Percentiles rank a stretch among this genome's conserved stretches.
phyloP scores from a whole-genome alignment of 2,888 invertebrate species.

The Heteromurus nitidus region DNA sequence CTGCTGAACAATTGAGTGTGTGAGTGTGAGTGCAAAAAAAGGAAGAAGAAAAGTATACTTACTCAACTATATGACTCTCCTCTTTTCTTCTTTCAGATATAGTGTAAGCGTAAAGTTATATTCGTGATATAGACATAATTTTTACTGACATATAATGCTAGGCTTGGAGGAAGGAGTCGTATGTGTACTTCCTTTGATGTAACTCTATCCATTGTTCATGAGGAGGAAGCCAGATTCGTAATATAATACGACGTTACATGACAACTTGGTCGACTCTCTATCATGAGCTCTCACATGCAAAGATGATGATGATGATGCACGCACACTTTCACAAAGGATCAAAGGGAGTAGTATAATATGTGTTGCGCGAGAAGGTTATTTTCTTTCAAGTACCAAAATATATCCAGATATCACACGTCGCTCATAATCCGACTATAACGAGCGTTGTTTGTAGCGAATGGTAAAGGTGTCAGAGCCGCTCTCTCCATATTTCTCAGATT shows the following conservation, averaged over 20 bases:
- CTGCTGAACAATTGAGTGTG: slow-evolving; percentile 7
- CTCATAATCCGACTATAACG: too few species aligned
- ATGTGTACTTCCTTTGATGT: slow-evolving; percentile 1
- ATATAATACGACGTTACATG: not conserved
- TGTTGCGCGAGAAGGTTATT: not conserved
- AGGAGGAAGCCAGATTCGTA: slow-evolving; percentile 1
- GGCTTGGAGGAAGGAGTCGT: not conserved
- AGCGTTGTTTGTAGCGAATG: too few species aligned
- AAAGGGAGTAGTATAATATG: too few species aligned
- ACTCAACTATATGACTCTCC: not conserved
- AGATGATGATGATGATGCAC: not conserved
- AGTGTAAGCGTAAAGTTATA: not conserved
- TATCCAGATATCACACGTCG: too few species aligned
- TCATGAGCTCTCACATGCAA: not conserved
- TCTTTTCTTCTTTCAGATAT: not conserved
- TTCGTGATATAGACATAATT: not conserved
- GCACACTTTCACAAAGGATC: slow-evolving; percentile 21
- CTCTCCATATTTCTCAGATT: too few species aligned
- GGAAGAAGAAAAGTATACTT: not conserved
- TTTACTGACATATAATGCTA: not conserved
- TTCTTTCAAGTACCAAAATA: too few species aligned
- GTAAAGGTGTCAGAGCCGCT: too few species aligned
- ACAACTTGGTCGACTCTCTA: slow-evolving; percentile 6
- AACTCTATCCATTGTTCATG: not conserved
- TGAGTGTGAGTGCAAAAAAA: not conserved